Conservation (phyloP, 2,888 invertebrate genomes). For the Erebia aethiops region DNA sequence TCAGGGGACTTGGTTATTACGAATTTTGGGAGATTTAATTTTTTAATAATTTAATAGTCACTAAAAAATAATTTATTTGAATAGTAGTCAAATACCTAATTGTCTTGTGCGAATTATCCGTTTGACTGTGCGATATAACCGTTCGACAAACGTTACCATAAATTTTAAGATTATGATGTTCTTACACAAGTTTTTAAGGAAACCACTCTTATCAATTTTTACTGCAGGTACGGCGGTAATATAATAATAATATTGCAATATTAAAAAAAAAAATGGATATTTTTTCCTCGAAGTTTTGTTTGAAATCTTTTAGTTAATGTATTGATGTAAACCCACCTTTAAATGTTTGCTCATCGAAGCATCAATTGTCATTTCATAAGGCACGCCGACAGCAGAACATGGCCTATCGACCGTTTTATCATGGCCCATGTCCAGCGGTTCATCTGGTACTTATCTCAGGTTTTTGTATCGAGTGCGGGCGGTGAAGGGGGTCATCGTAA, state of each 20-base stretch:
- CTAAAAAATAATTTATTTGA: too few species aligned
- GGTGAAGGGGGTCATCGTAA: slow-evolving; percentile 52
- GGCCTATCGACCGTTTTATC: slow-evolving; percentile 51
- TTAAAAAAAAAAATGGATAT: not conserved
- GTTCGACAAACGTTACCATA: too few species aligned
- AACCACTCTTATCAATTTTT: too few species aligned
- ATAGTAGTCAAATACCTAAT: too few species aligned
- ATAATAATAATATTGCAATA: not conserved
- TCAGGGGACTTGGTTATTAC: too few species aligned
- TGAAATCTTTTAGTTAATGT: not conserved
- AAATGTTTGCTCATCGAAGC: slow-evolving; percentile 77
- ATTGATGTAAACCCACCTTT: slow-evolving; percentile 7
- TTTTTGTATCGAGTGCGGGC: slow-evolving; percentile 43
- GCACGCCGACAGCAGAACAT: slow-evolving; percentile 72
- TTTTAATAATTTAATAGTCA: too few species aligned
- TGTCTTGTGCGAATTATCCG: too few species aligned
- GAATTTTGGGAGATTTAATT: too few species aligned
- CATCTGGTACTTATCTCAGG: slow-evolving; percentile 20
- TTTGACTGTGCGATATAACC: too few species aligned
- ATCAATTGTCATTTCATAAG: slow-evolving; percentile 80
- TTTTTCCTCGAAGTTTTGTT: not conserved
- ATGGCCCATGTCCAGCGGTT: slow-evolving; percentile 52
- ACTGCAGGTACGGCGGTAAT: too few species aligned
- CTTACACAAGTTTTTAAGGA: too few species aligned
- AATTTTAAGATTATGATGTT: too few species aligned